These are phyloP conservation scores for Micropoecilia bifurca DNA, from an alignment of 2,797 vertebrate genomes.

Conservation along the genomic window DNA sequence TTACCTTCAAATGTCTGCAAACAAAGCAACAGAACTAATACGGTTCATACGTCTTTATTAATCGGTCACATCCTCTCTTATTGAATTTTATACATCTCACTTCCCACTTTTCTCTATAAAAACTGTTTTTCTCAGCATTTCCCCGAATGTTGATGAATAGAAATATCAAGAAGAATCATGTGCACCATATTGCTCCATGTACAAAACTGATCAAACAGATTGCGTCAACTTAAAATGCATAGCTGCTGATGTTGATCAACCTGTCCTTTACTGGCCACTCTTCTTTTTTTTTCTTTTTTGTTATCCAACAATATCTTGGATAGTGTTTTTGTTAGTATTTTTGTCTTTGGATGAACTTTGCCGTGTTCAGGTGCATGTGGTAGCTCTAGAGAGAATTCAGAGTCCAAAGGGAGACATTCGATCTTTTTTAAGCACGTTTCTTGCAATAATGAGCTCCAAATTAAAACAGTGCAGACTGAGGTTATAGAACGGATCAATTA, in stretches of 20 bases:
- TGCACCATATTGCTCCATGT: background rate
- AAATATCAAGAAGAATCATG: background rate
- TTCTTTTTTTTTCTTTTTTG: background rate
- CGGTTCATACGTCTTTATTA: background rate
- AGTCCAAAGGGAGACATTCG: background rate
- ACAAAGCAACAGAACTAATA: background rate
- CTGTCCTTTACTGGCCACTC: background rate
- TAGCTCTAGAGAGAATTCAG: conserved; percentile 1
- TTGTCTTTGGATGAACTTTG: conserved; percentile 2
- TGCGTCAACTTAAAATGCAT: background rate
- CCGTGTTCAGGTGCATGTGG: conserved; percentile 17
- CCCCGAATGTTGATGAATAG: background rate
- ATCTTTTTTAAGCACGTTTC: conserved; percentile 2
- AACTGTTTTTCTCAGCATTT: background rate
- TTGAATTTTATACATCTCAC: background rate
- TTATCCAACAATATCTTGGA: background rate
- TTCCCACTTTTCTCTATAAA: background rate
- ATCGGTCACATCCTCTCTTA: background rate
- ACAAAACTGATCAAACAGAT: background rate
- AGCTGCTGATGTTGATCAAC: background rate
- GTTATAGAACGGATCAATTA: background rate
- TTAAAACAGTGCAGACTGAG: background rate
- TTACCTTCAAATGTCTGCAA: background rate
- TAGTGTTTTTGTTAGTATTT: background rate
- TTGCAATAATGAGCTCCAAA: conserved; percentile 21